These are phyloP conservation scores for Lasius fuliginosus DNA, from an alignment of 2,888 invertebrate species.

Conservation along the genomic window DNA sequence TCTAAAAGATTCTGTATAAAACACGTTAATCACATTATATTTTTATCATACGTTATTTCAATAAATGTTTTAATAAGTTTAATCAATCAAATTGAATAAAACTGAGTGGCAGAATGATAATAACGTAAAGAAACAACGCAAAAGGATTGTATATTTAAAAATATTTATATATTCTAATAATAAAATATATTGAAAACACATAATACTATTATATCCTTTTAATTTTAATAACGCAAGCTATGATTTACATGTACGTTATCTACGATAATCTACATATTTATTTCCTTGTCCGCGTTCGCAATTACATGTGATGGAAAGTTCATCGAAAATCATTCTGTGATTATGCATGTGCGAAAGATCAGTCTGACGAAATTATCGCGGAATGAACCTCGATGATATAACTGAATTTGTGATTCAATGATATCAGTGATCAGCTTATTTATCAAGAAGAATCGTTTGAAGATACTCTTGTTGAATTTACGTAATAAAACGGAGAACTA, in stretches of 20 bases:
- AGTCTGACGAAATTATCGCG: not conserved
- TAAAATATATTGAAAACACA: not conserved
- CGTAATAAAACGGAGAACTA: constrained; percentile 24
- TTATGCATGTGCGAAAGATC: not conserved
- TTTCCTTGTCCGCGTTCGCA: not conserved
- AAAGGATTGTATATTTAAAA: not conserved
- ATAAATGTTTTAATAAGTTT: not conserved
- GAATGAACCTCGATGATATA: not conserved
- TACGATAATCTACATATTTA: not conserved
- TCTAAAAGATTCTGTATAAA: not conserved
- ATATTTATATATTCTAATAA: not conserved
- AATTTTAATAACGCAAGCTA: not conserved
- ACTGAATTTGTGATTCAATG: constrained; percentile 17
- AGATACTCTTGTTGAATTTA: constrained; percentile 36
- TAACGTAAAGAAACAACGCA: not conserved
- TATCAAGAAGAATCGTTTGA: not conserved
- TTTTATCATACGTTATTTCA: not conserved
- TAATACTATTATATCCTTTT: constrained; percentile 1
- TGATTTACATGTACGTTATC: not conserved
- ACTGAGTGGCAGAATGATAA: not conserved
- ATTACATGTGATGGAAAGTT: not conserved
- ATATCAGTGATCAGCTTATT: constrained; percentile 9
- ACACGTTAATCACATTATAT: not conserved
- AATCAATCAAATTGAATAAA: not conserved
- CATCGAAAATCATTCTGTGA: not conserved